Evolutionary conservation across 2,113 vertebrate species (phyloP).

Genomic region (Thalassoma bifasciatum): DNA sequence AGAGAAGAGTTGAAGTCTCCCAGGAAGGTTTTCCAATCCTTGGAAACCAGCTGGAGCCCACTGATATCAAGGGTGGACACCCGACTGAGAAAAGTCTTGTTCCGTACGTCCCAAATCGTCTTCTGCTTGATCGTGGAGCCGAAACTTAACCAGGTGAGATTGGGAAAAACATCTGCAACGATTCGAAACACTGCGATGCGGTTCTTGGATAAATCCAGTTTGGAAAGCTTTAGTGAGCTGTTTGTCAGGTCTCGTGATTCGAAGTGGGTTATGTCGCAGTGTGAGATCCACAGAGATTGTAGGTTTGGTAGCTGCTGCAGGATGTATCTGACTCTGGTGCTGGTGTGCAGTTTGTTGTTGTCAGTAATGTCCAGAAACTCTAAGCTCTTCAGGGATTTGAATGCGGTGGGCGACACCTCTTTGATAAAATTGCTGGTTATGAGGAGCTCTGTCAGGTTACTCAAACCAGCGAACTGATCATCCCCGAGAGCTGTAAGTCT

Average conservation of each 20-base stretch:
- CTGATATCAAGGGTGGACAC: slow-evolving; percentile 73
- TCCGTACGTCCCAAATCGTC: slow-evolving; percentile 65
- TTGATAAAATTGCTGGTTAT: slow-evolving; percentile 51
- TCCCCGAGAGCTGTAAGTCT: slow-evolving; percentile 41
- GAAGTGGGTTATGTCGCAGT: slow-evolving; percentile 35
- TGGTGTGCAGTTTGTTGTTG: slow-evolving; percentile 50
- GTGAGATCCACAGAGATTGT: slow-evolving; percentile 11
- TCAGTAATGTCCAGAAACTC: slow-evolving; percentile 61
- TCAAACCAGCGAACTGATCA: slow-evolving; percentile 66
- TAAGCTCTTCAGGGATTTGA: slow-evolving; percentile 61
- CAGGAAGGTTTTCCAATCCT: slow-evolving; percentile 47
- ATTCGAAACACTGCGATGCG: slow-evolving; percentile 59
- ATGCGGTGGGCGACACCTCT: slow-evolving; percentile 39
- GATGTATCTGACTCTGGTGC: slow-evolving; percentile 30
- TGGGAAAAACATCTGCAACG: slow-evolving; percentile 71
- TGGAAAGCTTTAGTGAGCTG: slow-evolving; percentile 19
- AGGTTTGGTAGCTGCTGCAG: slow-evolving; percentile 65
- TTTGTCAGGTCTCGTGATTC: slow-evolving; percentile 59
- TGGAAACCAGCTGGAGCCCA: slow-evolving; percentile 51
- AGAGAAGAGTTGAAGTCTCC: slow-evolving; percentile 69
- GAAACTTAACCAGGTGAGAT: slow-evolving; percentile 63
- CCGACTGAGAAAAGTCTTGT: slow-evolving; percentile 58
- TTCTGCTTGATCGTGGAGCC: slow-evolving; percentile 42
- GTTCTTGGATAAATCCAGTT: slow-evolving; percentile 71
- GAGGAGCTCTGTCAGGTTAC: slow-evolving; percentile 61